phyloP scores from a whole-genome alignment of 2,888 invertebrate species.

The Tyria jacobaeae region DNA sequence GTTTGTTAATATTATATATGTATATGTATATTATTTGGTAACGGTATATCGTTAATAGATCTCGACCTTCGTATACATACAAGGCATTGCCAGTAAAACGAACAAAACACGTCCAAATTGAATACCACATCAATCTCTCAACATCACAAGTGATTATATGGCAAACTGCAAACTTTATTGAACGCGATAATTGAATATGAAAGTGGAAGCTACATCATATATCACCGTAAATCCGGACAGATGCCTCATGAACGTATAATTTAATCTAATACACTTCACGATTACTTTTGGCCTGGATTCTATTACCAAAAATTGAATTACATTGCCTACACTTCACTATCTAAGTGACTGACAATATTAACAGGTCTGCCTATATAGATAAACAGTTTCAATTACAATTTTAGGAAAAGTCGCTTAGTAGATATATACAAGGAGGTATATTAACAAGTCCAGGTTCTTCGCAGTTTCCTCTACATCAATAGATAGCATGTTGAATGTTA shows the following conservation, averaged over 20 bases:
- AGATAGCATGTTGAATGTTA: no score
- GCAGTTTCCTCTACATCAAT: no score
- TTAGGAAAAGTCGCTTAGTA: neutral
- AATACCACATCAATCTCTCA: conserved; percentile 6
- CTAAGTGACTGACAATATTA: neutral
- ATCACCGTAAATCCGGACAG: conserved; percentile 39
- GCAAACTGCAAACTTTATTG: conserved; percentile 20
- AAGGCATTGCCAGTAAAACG: neutral
- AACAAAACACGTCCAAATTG: neutral
- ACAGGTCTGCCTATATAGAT: neutral
- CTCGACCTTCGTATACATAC: neutral
- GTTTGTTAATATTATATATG: no score
- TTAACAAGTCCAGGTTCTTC: no score
- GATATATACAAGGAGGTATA: no score
- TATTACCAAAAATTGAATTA: neutral
- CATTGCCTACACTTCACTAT: neutral
- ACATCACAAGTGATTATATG: conserved; percentile 1
- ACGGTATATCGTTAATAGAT: no score
- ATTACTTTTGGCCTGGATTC: conserved; percentile 8
- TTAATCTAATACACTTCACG: conserved; percentile 35
- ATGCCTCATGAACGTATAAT: conserved; percentile 31
- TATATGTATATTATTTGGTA: no score
- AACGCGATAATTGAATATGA: conserved; percentile 32
- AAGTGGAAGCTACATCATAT: conserved; percentile 31
- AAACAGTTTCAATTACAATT: no score